A percentile compares a stretch with the other conserved stretches of the same genome.
phyloP scores from a whole-genome alignment of 2,797 vertebrate genomes.

The Hemitrygon akajei region DNA sequence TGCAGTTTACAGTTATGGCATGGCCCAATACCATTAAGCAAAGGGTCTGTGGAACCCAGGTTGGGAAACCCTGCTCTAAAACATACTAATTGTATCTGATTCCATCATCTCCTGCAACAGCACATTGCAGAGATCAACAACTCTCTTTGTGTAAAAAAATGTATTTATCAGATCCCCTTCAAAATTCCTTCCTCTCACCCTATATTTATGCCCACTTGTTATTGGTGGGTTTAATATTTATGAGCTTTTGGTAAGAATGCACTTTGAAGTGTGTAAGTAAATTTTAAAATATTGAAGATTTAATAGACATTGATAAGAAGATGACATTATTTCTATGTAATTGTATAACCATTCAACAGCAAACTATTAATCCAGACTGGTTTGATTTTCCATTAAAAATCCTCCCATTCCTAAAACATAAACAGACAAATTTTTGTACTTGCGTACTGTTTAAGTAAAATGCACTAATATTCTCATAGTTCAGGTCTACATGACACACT shows the following conservation, averaged over 20 bases:
- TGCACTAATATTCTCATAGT: not conserved
- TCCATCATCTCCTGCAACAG: too few relatives aligned
- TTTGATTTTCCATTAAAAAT: not conserved
- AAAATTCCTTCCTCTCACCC: too few relatives aligned
- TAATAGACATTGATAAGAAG: not conserved
- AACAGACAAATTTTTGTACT: not conserved
- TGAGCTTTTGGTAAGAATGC: not conserved
- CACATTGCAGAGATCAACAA: too few relatives aligned
- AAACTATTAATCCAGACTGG: not conserved
- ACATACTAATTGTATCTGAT: too few relatives aligned
- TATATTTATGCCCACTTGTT: too few relatives aligned
- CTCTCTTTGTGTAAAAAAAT: too few relatives aligned
- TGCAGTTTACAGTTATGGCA: too few relatives aligned
- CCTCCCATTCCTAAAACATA: not conserved
- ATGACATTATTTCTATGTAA: not conserved
- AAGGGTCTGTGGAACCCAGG: too few relatives aligned
- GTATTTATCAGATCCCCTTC: too few relatives aligned
- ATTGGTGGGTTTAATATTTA: not conserved
- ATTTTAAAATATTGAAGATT: not conserved
- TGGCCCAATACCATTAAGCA: too few relatives aligned
- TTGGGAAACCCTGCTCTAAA: too few relatives aligned
- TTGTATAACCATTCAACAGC: not conserved
- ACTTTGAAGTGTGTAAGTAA: not conserved
- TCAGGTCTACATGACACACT: not conserved
- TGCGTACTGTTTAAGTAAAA: not conserved